Evolutionary conservation across 2,797 vertebrate genomes (phyloP).

Genomic region (Anguilla anguilla): DNA sequence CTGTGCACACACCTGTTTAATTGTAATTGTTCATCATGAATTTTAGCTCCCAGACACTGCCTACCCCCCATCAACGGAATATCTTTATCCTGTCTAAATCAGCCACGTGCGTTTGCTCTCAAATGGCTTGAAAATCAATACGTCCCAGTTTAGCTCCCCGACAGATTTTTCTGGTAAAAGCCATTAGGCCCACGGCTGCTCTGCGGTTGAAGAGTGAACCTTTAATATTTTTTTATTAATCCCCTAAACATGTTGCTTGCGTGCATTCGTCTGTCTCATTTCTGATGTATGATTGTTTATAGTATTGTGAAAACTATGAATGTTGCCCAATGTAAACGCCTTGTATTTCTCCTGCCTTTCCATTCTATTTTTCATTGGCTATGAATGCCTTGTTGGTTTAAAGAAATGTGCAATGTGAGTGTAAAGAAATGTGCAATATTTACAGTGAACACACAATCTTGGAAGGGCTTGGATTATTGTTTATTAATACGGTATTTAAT

Average conservation of each 20-base stretch:
- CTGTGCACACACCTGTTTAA: background rate
- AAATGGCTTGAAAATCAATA: constrained; percentile 77
- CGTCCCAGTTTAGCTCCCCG: constrained; percentile 61
- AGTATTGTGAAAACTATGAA: background rate
- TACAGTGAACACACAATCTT: background rate
- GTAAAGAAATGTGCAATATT: background rate
- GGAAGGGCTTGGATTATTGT: background rate
- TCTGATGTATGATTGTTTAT: background rate
- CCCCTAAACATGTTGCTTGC: background rate
- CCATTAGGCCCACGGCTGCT: constrained; percentile 59
- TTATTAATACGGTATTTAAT: background rate
- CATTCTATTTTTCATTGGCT: background rate
- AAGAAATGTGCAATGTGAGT: background rate
- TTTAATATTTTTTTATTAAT: background rate
- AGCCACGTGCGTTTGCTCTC: constrained; percentile 58
- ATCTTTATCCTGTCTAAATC: constrained; percentile 25
- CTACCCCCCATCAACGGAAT: background rate
- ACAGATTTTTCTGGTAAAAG: constrained; percentile 62
- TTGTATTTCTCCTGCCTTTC: background rate
- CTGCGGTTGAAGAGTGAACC: background rate
- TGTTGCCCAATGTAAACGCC: background rate
- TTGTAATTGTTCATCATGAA: background rate
- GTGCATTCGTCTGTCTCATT: background rate
- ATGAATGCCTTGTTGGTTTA: background rate
- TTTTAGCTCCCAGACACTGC: constrained; percentile 16